Evolutionary conservation across 37 sponge, comb jelly and placozoan genomes (phyloP), one percentile per base, ranked within the genome.

Genomic region (Cladorhizidae sp.): DNA sequence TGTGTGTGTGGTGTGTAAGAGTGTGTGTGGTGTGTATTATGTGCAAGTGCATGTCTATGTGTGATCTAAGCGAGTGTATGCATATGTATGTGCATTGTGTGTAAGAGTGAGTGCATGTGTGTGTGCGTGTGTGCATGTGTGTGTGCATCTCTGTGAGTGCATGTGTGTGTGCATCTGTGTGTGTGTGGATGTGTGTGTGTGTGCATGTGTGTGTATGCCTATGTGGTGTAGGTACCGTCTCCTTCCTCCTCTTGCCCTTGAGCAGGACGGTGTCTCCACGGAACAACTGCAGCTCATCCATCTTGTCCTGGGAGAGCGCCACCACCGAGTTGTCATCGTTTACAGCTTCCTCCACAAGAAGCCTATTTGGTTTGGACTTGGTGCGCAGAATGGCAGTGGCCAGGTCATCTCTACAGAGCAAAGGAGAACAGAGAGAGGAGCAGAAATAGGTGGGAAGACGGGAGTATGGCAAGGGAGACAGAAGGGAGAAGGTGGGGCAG

Each of bases 241-340:
- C 99, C 56, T 81, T 89, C 52, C 99, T 78, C 52, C 95, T 89
- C 73, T 98, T 98, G 14, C 99, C 99, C 76, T 98, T 98, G 68
- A 98, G 80, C 64, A 98, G 77, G 18, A 98, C 99, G 0, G 99
- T 98, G 81, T 98, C 99, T 51, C 99, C 99, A 64, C 99, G 82
- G 65, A 98, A 98, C 52, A 98, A 83, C 85, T 98, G 99, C 43
- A 98, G 82, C 76, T 98, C 99, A 59, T 98, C 99, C 99, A 98
- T 98, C 80, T 98, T 98, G 36, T 95, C 96, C 86, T 94, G 95
- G 29, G 98, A 92, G 18, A 98, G 85, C 14, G 94, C 79, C 25
- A 98, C 99, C 49, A 98, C 99, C n/a, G 97, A 96, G 76, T 96
- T 98, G 73, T 98, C 99, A 73, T 93, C 93, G 43, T 92, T 96